Evolutionary conservation across 2,797 vertebrate species (phyloP).

Genomic region (Pristis pectinata): DNA sequence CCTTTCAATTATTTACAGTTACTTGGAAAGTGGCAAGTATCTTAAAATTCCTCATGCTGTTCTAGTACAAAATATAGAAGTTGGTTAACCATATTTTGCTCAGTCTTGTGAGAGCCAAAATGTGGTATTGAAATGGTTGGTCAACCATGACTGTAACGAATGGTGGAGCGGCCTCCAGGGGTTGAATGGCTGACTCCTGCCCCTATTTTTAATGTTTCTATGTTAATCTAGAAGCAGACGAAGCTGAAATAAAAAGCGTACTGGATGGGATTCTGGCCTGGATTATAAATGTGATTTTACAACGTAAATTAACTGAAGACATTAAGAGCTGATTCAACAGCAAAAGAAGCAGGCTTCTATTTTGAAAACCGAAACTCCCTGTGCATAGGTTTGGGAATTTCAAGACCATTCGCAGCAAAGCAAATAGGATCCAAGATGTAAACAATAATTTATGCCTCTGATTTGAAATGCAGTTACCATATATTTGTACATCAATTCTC

Average conservation of each 20-base stretch:
- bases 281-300: not conserved
- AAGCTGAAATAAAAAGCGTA: not conserved
- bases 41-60: not conserved
- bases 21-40: not conserved
- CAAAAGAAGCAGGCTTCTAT: not conserved
- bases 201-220: no score
- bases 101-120: no score
- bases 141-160: no score
- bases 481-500: constrained; percentile 76
- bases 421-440: not conserved
- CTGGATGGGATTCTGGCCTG: not conserved
- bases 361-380: not conserved
- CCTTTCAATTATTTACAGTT: not conserved
- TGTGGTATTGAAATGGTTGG: no score
- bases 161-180: no score
- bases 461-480: constrained; percentile 61
- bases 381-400: not conserved
- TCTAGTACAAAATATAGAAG: not conserved
- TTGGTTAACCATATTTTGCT: not conserved
- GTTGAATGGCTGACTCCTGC: no score
- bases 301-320: not conserved
- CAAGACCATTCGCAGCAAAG: not conserved
- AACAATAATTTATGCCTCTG: not conserved
- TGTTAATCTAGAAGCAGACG: not conserved
- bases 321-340: not conserved